phyloP scores from a whole-genome alignment of 2,888 invertebrate genomes.

The Hermaeophaga mercurialis region DNA sequence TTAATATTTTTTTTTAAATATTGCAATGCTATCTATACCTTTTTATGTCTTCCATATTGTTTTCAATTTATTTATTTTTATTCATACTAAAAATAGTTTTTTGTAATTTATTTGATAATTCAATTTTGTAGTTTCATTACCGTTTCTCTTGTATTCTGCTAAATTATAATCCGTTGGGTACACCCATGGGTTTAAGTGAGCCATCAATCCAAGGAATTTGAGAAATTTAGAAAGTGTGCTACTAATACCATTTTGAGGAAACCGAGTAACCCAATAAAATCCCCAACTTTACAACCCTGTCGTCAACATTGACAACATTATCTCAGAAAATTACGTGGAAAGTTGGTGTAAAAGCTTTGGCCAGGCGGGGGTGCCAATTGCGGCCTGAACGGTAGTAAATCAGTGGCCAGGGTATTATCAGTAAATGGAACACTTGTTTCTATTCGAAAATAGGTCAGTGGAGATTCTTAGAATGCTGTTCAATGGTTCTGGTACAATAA shows the following conservation, averaged over 20 bases:
- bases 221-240: conserved; percentile 25
- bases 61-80: not conserved
- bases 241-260: conserved; percentile 16
- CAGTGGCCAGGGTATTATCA: conserved; percentile 31
- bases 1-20: too few species aligned
- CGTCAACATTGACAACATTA: conserved; percentile 32
- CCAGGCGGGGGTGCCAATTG: conserved; percentile 21
- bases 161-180: not conserved
- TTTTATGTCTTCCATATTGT: not conserved
- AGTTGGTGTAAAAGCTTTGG: conserved; percentile 25
- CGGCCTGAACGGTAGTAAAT: conserved; percentile 30
- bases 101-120: too few species aligned
- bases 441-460: conserved; percentile 27
- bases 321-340: conserved; percentile 30
- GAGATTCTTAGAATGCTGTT: conserved; percentile 21
- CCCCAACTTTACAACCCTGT: conserved; percentile 24
- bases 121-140: too few species aligned
- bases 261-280: conserved; percentile 28
- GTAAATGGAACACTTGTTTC: conserved; percentile 31
- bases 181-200: conserved; percentile 4
- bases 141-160: too few species aligned
- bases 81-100: not conserved
- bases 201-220: conserved; percentile 11
- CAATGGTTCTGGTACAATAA: conserved; percentile 27
- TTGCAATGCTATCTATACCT: not conserved